Conservation (phyloP, 2,797 vertebrate genomes). For the Microctenopoma lineatum region DNA sequence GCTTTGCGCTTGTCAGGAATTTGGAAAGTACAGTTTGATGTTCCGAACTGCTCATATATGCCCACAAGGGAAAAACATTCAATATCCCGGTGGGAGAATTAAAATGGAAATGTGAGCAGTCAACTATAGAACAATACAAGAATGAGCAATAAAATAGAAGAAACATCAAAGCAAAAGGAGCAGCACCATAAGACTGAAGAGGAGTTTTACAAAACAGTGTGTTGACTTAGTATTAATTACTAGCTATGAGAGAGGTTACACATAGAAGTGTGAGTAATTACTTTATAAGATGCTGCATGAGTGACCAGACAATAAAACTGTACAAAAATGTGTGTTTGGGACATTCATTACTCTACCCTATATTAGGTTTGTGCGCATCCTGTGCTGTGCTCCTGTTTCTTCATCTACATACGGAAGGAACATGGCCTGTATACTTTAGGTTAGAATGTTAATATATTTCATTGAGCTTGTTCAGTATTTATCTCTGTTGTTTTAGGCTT, state of each 20-base stretch:
- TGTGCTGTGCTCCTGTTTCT: no score
- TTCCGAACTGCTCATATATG: background rate
- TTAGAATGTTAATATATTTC: no score
- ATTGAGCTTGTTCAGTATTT: no score
- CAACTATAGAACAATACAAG: background rate
- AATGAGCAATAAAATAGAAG: background rate
- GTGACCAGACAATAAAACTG: no score
- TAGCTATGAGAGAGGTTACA: background rate
- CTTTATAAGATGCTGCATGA: no score
- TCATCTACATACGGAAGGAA: no score
- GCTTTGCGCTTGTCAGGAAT: background rate
- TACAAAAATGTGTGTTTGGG: no score
- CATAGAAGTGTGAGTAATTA: no score
- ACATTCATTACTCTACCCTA: no score
- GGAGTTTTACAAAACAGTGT: background rate
- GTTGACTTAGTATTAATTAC: background rate
- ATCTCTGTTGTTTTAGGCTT: no score
- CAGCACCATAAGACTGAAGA: background rate
- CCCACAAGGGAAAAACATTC: background rate
- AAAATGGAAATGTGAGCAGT: conserved; percentile 1
- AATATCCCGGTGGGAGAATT: background rate
- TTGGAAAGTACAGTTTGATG: conserved; percentile 5
- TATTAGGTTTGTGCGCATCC: no score
- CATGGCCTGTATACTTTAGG: no score
- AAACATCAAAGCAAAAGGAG: background rate